Percentiles rank a stretch among this genome's conserved stretches.
Conservation (phyloP, 2,113 vertebrate species). For the Trichechus manatus region DNA sequence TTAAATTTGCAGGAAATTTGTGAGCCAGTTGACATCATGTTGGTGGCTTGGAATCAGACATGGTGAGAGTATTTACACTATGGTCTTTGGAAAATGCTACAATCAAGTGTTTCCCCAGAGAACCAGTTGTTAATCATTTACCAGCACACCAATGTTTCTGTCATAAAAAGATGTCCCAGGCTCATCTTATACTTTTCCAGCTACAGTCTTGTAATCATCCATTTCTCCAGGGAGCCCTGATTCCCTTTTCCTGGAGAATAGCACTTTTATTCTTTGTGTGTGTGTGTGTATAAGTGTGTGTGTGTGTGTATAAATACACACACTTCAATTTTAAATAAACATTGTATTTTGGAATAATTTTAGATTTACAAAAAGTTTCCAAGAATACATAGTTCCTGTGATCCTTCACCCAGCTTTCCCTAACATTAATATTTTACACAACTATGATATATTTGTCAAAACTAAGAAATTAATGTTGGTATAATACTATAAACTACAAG, state of each 20-base stretch:
- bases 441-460: background rate
- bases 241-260: background rate
- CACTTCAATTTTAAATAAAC: slow-evolving; percentile 5
- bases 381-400: background rate
- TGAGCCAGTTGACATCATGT: background rate
- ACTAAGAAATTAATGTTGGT: background rate
- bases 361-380: background rate
- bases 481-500: background rate
- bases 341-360: slow-evolving; percentile 21
- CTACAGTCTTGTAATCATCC: background rate
- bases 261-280: background rate
- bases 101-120: background rate
- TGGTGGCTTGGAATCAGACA: background rate
- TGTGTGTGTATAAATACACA: background rate
- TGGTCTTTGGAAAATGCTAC: background rate
- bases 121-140: slow-evolving; percentile 33
- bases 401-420: background rate
- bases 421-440: background rate
- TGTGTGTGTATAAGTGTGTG: too few relatives aligned
- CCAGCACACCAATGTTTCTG: background rate
- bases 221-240: background rate
- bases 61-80: background rate
- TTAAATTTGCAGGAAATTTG: slow-evolving; percentile 11
- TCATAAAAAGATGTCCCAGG: background rate
- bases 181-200: background rate